These are phyloP conservation scores for Paramormyrops hopkinsi DNA, from an alignment of 2,797 vertebrate genomes.

Conservation along the genomic window DNA sequence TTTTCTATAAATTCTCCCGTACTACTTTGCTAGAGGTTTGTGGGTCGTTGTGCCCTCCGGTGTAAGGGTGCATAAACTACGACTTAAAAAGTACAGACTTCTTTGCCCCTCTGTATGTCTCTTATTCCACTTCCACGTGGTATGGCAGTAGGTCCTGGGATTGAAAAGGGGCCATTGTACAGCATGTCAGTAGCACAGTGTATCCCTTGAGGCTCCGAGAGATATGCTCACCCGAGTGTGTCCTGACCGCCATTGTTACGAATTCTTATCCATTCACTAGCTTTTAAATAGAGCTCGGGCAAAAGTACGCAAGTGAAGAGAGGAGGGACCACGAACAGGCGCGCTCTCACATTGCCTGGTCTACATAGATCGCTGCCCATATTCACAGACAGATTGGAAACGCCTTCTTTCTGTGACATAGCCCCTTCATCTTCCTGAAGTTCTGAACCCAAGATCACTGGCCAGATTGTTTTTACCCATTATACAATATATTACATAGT, in stretches of 20 bases:
- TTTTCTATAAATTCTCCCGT: not conserved
- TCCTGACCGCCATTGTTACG: slow-evolving; percentile 62
- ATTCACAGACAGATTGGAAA: not conserved
- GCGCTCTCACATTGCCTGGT: not conserved
- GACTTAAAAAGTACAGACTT: slow-evolving; percentile 39
- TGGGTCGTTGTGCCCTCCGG: not conserved
- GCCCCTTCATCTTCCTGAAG: slow-evolving; percentile 4
- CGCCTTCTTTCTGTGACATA: not conserved
- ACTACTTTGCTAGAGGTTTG: not conserved
- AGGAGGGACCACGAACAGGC: not conserved
- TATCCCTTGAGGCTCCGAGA: slow-evolving; percentile 55
- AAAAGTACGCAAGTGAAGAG: slow-evolving; percentile 12
- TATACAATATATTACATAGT: not conserved
- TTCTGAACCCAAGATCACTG: slow-evolving; percentile 12
- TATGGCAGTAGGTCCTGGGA: slow-evolving; percentile 44
- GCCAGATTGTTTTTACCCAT: not conserved
- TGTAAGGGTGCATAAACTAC: slow-evolving; percentile 16
- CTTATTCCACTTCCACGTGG: slow-evolving; percentile 55
- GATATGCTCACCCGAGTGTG: slow-evolving; percentile 66
- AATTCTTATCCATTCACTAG: slow-evolving; percentile 55
- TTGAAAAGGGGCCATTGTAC: slow-evolving; percentile 62
- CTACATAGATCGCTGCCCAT: not conserved
- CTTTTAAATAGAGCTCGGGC: slow-evolving; percentile 47
- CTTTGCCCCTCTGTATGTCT: slow-evolving; percentile 39
- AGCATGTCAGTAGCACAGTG: slow-evolving; percentile 51